Conservation (phyloP, 2,113 vertebrate species). For the Ophthalmolycus amberensis region DNA sequence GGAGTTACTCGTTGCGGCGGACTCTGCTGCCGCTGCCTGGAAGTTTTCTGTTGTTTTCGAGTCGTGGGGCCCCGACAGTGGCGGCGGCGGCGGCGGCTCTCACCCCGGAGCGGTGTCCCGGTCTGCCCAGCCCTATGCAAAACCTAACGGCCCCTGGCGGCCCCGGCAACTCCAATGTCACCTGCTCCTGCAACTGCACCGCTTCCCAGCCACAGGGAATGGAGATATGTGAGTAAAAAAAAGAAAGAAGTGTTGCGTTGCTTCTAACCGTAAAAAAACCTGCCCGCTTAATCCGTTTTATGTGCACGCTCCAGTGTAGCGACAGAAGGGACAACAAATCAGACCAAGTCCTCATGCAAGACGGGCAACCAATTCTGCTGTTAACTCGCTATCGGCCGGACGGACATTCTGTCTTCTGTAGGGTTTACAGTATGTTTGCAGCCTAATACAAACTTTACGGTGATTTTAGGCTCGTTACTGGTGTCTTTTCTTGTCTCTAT, state of each 20-base stretch:
- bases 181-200: conserved; percentile 88
- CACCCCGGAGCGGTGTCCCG: conserved; percentile 81
- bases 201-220: conserved; percentile 86
- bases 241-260: conserved; percentile 23
- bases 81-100: conserved; percentile 80
- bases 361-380: conserved; percentile 3
- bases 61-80: conserved; percentile 78
- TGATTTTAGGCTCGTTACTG: not conserved
- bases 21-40: conserved; percentile 77
- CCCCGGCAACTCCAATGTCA: conserved; percentile 88
- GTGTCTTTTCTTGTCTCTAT: not conserved
- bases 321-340: conserved; percentile 40
- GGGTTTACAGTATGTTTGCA: not conserved
- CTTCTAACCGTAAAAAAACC: conserved; percentile 56
- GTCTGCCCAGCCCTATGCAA: conserved; percentile 83
- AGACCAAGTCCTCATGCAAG: conserved; percentile 26
- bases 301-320: conserved; percentile 41
- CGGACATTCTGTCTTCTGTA: not conserved
- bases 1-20: conserved; percentile 73
- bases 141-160: conserved; percentile 85
- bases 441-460: conserved; percentile 22
- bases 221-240: conserved; percentile 86
- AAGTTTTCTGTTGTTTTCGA: conserved; percentile 81
- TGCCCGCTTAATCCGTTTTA: conserved; percentile 58
- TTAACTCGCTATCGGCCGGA: not conserved